Evolutionary conservation across 1,140 invertebrate species (phyloP).

Genomic region (Phthorimaea operculella): DNA sequence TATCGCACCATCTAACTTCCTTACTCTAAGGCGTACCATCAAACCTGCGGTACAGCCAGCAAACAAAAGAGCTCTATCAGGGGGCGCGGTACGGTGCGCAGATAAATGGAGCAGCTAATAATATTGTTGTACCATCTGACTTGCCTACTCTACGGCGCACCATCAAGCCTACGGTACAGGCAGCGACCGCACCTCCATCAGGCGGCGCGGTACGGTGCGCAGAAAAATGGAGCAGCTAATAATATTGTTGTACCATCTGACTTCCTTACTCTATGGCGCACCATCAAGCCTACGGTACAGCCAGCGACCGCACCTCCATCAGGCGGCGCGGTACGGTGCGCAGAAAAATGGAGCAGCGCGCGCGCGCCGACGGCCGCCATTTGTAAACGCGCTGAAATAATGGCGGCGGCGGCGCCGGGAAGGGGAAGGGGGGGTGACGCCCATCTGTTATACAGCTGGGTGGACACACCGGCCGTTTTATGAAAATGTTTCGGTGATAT

Average conservation of each 20-base stretch:
- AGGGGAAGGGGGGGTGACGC: conserved; percentile 21
- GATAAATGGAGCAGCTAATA: conserved; percentile 48
- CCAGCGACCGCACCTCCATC: conserved; percentile 54
- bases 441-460: conserved; percentile 56
- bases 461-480: too few relatives aligned
- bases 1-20: too few relatives aligned
- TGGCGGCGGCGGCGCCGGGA: conserved; percentile 44
- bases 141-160: too few relatives aligned
- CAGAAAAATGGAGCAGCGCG: conserved; percentile 59
- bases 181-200: conserved; percentile 56
- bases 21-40: too few relatives aligned
- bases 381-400: conserved; percentile 66
- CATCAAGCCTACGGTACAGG: neutral
- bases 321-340: conserved; percentile 43
- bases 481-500: too few relatives aligned
- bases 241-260: too few relatives aligned
- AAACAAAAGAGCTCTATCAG: conserved; percentile 58
- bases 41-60: conserved; percentile 2
- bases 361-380: conserved; percentile 48
- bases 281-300: neutral
- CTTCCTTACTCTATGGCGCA: too few relatives aligned
- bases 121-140: too few relatives aligned
- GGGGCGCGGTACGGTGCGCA: conserved; percentile 46
- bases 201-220: conserved; percentile 43
- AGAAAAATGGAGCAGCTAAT: conserved; percentile 51